Conservation (phyloP, 2,113 vertebrate genomes). For the Morone chrysops region DNA sequence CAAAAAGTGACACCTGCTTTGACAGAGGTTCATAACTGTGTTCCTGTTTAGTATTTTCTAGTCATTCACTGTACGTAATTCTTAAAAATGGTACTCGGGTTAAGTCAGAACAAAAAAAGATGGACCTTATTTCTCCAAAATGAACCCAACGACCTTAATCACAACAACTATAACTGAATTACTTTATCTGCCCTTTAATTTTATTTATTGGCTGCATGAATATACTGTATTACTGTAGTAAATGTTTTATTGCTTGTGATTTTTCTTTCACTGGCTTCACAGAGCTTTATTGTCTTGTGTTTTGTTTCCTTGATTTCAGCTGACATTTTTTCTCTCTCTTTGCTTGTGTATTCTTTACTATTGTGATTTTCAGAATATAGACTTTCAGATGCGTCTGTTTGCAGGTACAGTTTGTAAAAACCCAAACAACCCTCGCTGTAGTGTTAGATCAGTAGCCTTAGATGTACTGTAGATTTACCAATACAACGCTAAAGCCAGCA, state of each 20-base stretch:
- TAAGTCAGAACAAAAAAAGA: not conserved
- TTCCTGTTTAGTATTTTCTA: not conserved
- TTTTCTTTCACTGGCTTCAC: not conserved
- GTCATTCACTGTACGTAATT: not conserved
- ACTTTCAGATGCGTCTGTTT: conserved; percentile 85
- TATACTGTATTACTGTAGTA: not conserved
- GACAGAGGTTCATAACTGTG: not conserved
- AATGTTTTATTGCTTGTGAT: conserved; percentile 28
- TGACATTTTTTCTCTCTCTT: conserved; percentile 64
- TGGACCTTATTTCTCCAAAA: not conserved
- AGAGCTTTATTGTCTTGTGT: conserved; percentile 8
- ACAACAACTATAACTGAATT: not conserved
- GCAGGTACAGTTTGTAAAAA: conserved; percentile 81
- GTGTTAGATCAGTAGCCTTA: conserved; percentile 58
- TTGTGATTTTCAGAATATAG: conserved; percentile 85
- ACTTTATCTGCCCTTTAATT: not conserved
- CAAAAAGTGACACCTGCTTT: too few relatives aligned
- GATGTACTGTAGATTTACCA: conserved; percentile 33
- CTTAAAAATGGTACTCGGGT: not conserved
- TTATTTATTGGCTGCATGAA: conserved; percentile 2
- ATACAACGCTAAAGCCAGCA: conserved; percentile 5
- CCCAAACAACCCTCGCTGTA: conserved; percentile 29
- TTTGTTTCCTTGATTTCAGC: conserved; percentile 28
- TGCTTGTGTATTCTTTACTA: conserved; percentile 51
- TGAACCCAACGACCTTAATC: not conserved